Base-by-base conservation (phyloP, 2,113 vertebrate species). In the Bubalus kerabau region DNA sequence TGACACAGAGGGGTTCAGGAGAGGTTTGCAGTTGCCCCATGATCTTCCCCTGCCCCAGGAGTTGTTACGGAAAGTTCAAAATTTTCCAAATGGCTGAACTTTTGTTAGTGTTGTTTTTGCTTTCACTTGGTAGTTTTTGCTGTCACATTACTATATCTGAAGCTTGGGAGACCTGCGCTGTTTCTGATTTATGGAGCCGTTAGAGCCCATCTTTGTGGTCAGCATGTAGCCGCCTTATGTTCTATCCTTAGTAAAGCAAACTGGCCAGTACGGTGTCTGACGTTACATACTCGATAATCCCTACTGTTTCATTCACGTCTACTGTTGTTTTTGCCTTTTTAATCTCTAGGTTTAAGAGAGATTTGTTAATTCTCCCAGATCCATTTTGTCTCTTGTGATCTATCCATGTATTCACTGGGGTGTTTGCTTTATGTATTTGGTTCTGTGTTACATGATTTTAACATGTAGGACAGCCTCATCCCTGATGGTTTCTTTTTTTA, bases 121-220 rank as follows among this genome's bases (percentile, higher is more conserved):
- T 92, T 71, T 46, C 28, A 21, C 64, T 6, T 6, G 12, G 12
- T n/a, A 9, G 4, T 56, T 67, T 88, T 26, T 30, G 62, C 24
- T 16, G 12, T 24, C 9, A 1, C 4, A 1, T 23, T 6, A 0
- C n/a, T 1, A 3, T 13, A 2, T 43, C 0, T 13, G 24, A 19
- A 15, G 48, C 80, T 6, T 15, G 0, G 6, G 67, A 17, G 48
- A 2, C 3, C 28, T 2, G 19, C 6, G 15, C 30, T 10, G 11
- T 14, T 71, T 12, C 43, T 40, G 6, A 21, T 0, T 2, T 7
- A 0, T 6, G 48, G 76, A 7, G 5, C 76, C 5, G 17, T 59
- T 2, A 5, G 26, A 17, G 84, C 59, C 46, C 30, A 12, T 2
- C 43, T 67, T 19, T 9, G 30, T 57, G 32, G 87, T 82, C 17